A percentile compares a stretch with the other conserved stretches of the same genome.
Conservation (phyloP, 1,140 invertebrate species). For the Rhagoletis pomonella region DNA sequence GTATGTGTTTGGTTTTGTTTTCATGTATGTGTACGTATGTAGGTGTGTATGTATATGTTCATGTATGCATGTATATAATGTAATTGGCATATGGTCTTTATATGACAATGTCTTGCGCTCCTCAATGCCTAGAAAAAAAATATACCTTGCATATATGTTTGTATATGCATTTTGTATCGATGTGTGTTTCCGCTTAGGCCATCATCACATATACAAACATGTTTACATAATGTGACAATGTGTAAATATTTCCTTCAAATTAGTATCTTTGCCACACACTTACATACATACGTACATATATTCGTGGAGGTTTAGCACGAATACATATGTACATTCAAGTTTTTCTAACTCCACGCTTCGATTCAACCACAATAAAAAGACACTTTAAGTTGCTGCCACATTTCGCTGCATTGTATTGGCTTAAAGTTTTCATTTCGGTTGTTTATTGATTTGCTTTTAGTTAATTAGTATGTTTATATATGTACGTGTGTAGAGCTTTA, state of each 20-base stretch:
- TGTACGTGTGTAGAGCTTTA: neutral
- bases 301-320: neutral
- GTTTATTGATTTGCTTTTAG: neutral
- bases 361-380: neutral
- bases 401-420: constrained; percentile 4
- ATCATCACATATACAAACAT: neutral
- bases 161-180: neutral
- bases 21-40: neutral
- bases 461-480: neutral
- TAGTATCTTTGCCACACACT: neutral
- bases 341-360: neutral
- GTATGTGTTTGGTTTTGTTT: neutral
- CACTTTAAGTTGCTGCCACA: constrained; percentile 4
- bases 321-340: neutral
- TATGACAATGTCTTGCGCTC: neutral
- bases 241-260: no score
- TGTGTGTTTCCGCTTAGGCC: no score
- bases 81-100: no score
- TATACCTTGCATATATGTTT: neutral
- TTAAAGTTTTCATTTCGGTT: constrained; percentile 14
- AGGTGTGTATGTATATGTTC: neutral
- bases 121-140: neutral
- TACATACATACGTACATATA: neutral
- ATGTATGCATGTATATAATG: no score
- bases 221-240: neutral